Evolutionary conservation across 92 coral and sea anemone species (phyloP), one percentile per base, ranked within the genome.

Genomic region (Porites lobata): DNA sequence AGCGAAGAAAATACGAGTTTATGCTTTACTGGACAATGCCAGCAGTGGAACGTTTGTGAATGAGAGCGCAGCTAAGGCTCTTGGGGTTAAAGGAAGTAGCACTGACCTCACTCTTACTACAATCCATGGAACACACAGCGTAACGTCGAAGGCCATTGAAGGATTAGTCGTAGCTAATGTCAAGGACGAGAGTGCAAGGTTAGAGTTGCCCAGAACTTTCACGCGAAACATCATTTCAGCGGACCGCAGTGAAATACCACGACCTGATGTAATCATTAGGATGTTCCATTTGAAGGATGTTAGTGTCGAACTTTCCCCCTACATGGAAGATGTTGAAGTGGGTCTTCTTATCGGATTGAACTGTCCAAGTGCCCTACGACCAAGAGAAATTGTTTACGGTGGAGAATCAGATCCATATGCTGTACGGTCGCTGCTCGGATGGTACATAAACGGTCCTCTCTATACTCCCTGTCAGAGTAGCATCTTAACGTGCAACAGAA

Each of bases 1-100:
- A 21, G 22, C 22, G 0, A 21, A 21, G 22, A 21, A 29, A 57
- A 69, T 88, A 3, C 80, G 71, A 64, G 89, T 92, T 50, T 94
- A 94, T 71, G 93, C 93, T 4, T 80, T 83, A 57, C 93, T 94
- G 14, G 95, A 92, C 79, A 89, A 92, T 65, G 92, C 74, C 5
- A 94, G 95, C 76, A 89, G 90, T 0, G 90, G 89, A 50, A 94
- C 94, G 14, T 94, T 94, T 76, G 88, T 88, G 29, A 82, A 75
- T 6, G 90, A 94, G 76, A 84, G 85, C 69, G 61, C 89, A 69
- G 47, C 47, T 38, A 38, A 38, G 47, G 6, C 47, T 4, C 47
- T 38, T 38, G 47, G 47, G 6, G 3, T 38, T 4, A 6, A 38
- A 38, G 3, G 47, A 38, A 38, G 47, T 38, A 38, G 47, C 47